phyloP scores from a whole-genome alignment of 2,888 invertebrate species.

The Candidula unifasciata region DNA sequence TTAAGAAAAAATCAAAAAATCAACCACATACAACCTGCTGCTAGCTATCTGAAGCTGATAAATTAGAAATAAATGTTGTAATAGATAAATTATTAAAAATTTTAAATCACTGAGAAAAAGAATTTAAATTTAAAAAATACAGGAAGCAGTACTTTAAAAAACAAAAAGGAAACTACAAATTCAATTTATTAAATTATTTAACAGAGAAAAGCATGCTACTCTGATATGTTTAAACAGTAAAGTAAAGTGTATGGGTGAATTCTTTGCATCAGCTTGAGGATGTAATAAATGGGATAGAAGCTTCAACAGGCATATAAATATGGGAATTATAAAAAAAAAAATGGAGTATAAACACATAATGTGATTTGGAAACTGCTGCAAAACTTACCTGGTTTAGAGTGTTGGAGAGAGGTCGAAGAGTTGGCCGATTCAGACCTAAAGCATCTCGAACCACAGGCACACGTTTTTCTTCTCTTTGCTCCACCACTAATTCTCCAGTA shows the following conservation, averaged over 20 bases:
- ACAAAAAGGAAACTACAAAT: too few relatives aligned
- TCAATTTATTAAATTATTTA: too few relatives aligned
- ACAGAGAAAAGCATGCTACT: too few relatives aligned
- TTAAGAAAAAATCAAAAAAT: too few relatives aligned
- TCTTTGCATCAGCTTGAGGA: too few relatives aligned
- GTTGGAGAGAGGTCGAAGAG: conserved; percentile 51
- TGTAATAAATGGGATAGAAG: too few relatives aligned
- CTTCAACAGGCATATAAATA: background rate
- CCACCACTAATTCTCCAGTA: conserved; percentile 3
- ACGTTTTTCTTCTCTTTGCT: conserved; percentile 41
- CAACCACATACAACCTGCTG: too few relatives aligned
- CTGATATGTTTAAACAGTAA: too few relatives aligned
- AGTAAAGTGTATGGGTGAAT: too few relatives aligned
- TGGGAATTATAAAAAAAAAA: background rate
- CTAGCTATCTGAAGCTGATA: too few relatives aligned
- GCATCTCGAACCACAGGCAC: conserved; percentile 53
- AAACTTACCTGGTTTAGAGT: conserved; percentile 52
- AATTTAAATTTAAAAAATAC: too few relatives aligned
- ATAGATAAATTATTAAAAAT: background rate
- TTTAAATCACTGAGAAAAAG: background rate
- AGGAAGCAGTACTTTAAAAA: background rate
- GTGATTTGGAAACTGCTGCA: background rate
- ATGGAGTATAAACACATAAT: background rate
- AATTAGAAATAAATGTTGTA: too few relatives aligned
- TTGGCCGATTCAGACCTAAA: conserved; percentile 50